phyloP scores from a whole-genome alignment of 2,888 invertebrate species.

The Ormia ochracea region DNA sequence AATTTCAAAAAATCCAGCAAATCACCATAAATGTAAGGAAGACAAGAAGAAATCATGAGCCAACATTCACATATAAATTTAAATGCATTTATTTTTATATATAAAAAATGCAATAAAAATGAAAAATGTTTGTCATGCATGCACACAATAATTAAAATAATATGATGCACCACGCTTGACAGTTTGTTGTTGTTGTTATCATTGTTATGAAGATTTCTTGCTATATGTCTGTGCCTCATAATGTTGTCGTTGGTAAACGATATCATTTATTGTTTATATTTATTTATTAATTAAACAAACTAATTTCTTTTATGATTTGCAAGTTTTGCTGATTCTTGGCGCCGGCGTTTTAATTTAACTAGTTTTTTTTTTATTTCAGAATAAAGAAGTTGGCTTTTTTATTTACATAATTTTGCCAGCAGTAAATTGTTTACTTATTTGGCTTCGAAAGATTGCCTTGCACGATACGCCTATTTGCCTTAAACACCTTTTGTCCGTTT shows the following conservation, averaged over 20 bases:
- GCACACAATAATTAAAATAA: no score
- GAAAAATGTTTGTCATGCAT: no score
- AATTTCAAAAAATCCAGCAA: conserved; percentile 8
- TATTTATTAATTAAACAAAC: conserved; percentile 19
- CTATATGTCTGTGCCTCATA: neutral
- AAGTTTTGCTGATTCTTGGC: conserved; percentile 32
- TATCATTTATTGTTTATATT: conserved; percentile 24
- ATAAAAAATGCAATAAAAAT: neutral
- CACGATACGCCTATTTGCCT: conserved; percentile 58
- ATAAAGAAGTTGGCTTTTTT: conserved; percentile 5
- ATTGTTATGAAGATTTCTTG: neutral
- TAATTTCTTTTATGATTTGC: conserved; percentile 31
- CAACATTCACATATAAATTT: neutral
- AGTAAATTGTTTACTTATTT: neutral
- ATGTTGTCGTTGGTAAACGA: conserved; percentile 7
- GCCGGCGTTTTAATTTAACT: conserved; percentile 47
- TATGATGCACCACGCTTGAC: no score
- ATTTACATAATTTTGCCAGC: neutral
- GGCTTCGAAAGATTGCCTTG: conserved; percentile 55
- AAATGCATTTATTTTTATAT: neutral
- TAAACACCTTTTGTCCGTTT: conserved; percentile 4
- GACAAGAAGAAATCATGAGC: neutral
- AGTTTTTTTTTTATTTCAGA: conserved; percentile 7
- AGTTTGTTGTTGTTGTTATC: no score
- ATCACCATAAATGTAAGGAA: conserved; percentile 52